Conservation (phyloP, 2,888 invertebrate species). For the Trichogramma dendrolimi region DNA sequence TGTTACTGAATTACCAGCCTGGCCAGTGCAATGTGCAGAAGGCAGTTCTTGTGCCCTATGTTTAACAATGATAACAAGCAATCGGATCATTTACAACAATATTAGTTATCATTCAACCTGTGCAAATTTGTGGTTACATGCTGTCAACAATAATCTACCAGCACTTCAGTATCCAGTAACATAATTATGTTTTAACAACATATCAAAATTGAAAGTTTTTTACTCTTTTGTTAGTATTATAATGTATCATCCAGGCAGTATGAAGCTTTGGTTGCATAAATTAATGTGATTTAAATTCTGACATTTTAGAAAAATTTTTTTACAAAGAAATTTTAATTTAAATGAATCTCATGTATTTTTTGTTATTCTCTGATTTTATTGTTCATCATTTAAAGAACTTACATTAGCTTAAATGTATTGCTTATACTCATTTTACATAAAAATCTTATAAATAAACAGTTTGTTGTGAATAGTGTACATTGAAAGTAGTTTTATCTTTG, state of each 20-base stretch:
- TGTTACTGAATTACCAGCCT: slow-evolving; percentile 47
- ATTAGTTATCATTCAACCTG: slow-evolving; percentile 59
- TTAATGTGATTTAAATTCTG: too few species aligned
- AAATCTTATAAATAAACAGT: neutral
- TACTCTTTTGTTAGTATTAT: too few species aligned
- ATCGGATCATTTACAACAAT: slow-evolving; percentile 55
- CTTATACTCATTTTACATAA: slow-evolving; percentile 6
- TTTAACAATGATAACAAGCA: slow-evolving; percentile 53
- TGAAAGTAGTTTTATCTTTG: slow-evolving; percentile 64
- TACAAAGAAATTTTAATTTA: slow-evolving; percentile 17
- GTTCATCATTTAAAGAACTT: slow-evolving; percentile 18
- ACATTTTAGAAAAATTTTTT: neutral
- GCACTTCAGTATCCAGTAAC: slow-evolving; percentile 43
- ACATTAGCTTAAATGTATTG: slow-evolving; percentile 5
- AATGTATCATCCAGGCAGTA: too few species aligned
- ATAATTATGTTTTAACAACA: slow-evolving; percentile 12
- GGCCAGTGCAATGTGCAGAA: slow-evolving; percentile 46
- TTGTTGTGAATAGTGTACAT: slow-evolving; percentile 7
- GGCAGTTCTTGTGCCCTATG: slow-evolving; percentile 56
- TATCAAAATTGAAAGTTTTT: too few species aligned
- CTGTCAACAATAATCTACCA: slow-evolving; percentile 58
- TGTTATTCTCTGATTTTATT: slow-evolving; percentile 24
- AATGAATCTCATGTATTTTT: slow-evolving; percentile 21
- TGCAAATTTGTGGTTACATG: slow-evolving; percentile 63
- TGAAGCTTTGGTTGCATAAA: too few species aligned